Base-by-base conservation (phyloP, 1,140 invertebrate species). In the Hycleus phaleratus region DNA sequence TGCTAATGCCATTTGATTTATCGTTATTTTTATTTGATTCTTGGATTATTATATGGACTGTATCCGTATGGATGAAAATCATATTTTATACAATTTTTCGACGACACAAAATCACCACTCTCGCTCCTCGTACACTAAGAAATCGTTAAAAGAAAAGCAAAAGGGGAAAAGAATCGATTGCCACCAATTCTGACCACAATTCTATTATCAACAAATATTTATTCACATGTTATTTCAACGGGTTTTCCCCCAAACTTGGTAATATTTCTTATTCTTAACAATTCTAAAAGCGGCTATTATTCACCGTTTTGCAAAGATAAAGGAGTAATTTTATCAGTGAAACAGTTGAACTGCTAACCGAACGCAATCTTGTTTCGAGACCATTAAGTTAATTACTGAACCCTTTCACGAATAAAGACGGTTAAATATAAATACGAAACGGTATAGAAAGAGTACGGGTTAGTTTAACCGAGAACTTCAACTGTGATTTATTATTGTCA, bases 11-110 rank as follows among this genome's bases (percentile, higher is more conserved):
- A 48, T 38, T 24, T 69, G 70, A 73, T 73, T 72, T 72, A 73
- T 70, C 48, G 70, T 73, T 73, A 73, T 73, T 73, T 73, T 73
- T 73, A 73, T 73, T 72, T 70, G 72, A 73, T 73, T 73, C 72
- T 60, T 70, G 70, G 65, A 73, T 73, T 73, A 73, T 73, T 73
- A 72, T 72, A 73, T 72, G 72, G 72, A 73, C 72, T 73, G 72
- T 73, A 73, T 73, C 72, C 72, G 72, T 73, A 73, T 73, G 72
- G 72, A 71, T 72, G 68, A 69, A 72, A 72, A 73, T 73, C 72
- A 71, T 73, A 72, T 72, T 73, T 73, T 69, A 71, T 70, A 65
- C 56, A 32, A 32, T 32, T 7, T 32, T 32, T 32, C 32, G 32
- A 32, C 32, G 32, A 32, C 4, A 32, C 32, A 7, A 7, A 4